Conservation (phyloP, 2,113 vertebrate genomes). For the Solenodon paradoxus region DNA sequence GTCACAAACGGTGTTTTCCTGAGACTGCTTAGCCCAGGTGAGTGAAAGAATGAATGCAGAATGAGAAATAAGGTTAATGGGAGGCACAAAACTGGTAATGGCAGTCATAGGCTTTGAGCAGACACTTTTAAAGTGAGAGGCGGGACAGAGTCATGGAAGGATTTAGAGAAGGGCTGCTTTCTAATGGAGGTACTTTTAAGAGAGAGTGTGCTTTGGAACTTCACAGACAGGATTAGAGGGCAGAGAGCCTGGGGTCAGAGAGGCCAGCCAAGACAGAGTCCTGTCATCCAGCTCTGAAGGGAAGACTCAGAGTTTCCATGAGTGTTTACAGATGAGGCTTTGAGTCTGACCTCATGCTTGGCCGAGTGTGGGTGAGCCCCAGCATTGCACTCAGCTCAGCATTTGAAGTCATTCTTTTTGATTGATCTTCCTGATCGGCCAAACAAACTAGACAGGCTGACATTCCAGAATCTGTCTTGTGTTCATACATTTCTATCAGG, state of each 20-base stretch:
- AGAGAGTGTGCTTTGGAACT: not conserved
- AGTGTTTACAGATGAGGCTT: not conserved
- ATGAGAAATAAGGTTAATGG: not conserved
- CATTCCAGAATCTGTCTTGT: slow-evolving; percentile 78
- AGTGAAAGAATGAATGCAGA: not conserved
- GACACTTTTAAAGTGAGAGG: not conserved
- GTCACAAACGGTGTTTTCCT: not conserved
- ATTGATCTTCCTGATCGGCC: slow-evolving; percentile 89
- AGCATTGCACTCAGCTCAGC: not conserved
- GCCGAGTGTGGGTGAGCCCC: not conserved
- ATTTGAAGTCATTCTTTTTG: slow-evolving; percentile 73
- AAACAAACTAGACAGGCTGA: slow-evolving; percentile 72
- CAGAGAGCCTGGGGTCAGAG: not conserved
- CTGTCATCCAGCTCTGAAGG: not conserved
- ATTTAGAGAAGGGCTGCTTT: not conserved
- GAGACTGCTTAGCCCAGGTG: not conserved
- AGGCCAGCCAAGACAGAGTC: not conserved
- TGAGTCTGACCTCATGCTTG: not conserved
- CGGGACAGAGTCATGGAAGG: not conserved
- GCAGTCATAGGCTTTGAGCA: not conserved
- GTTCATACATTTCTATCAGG: slow-evolving; percentile 85
- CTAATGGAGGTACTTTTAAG: not conserved
- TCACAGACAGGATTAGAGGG: not conserved
- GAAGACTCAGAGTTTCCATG: not conserved
- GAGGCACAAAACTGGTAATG: fast-evolving